Base-by-base conservation (phyloP, 2,113 vertebrate species). In the Erythrocebus patas region DNA sequence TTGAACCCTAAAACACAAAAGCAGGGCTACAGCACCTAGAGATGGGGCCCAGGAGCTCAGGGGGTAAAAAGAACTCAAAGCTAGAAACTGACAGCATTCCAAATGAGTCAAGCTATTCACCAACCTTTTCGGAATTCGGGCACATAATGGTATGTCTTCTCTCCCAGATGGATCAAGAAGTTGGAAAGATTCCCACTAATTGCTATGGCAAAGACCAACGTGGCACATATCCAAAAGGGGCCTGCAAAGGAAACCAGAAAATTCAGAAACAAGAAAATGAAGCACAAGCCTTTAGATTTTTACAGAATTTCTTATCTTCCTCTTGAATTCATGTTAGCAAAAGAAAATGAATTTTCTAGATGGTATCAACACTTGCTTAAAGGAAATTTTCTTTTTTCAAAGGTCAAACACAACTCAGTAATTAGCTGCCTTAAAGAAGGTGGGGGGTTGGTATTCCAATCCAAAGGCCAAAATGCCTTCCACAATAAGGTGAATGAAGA, bases 201-300 rank as follows among this genome's bases (percentile, higher is more conserved):
- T 82, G 99, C 99, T 80, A 99, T 99, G 97, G 99, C 99, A 98
- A 99, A 99, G 81, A 99, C 99, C 0, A 99, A 98, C 0, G 99
- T 99, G 93, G 99, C 99, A 97, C 99, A 99, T 98, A 99, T 99
- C 99, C 99, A 99, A 95, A 99, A 99, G 4, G 99, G 99, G 97
- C 99, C 99, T 99, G 93, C 75, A 97, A 98, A 93, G 32, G 57
- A 97, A 96, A 97, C 61, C 57, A 98, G 68, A 97, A 55, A 79
- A 97, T 14, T 40, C 81, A 97, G 32, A 92, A 52, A 43, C 55
- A 57, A 79, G 35, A 59, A 81, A 88, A 92, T 50, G 48, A 93
- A 20, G 38, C 55, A 66, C 38, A 4, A 6, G 16, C 25, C 38
- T 83, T 70, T 9, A 94, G 43, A 73, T 6, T 38, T 57, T 59